Conservation (phyloP, 2,797 vertebrate genomes). For the Potorous gilbertii region DNA sequence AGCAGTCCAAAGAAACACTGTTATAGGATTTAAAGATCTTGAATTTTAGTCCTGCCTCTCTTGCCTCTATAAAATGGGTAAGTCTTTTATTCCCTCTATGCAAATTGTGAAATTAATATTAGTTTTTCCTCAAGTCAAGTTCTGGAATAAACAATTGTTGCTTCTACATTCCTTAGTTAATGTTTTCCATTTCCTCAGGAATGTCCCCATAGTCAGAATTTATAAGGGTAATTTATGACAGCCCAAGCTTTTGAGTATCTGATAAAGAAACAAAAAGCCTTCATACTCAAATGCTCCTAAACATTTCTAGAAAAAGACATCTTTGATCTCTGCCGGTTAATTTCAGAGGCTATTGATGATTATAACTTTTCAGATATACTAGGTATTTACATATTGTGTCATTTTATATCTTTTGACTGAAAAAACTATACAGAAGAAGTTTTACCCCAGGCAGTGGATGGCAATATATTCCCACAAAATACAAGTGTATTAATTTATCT, state of each 20-base stretch:
- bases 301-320: conserved; percentile 11
- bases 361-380: conserved; percentile 53
- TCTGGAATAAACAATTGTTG: background rate
- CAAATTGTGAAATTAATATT: background rate
- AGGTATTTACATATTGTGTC: conserved; percentile 29
- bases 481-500: conserved; percentile 53
- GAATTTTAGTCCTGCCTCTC: too few relatives aligned
- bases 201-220: background rate
- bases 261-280: background rate
- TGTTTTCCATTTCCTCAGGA: background rate
- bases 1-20: too few relatives aligned
- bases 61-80: too few relatives aligned
- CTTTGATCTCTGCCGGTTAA: conserved; percentile 40
- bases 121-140: background rate
- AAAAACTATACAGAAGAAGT: conserved; percentile 25
- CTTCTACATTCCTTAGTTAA: background rate
- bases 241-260: background rate
- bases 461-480: conserved; percentile 63
- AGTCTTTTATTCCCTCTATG: background rate
- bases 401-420: conserved; percentile 52
- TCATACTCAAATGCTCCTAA: conserved; percentile 59
- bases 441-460: conserved; percentile 47
- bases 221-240: background rate
- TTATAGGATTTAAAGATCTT: too few relatives aligned
- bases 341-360: conserved; percentile 53